Conservation (phyloP, 2,888 invertebrate species). For the Parnassius smintheus region DNA sequence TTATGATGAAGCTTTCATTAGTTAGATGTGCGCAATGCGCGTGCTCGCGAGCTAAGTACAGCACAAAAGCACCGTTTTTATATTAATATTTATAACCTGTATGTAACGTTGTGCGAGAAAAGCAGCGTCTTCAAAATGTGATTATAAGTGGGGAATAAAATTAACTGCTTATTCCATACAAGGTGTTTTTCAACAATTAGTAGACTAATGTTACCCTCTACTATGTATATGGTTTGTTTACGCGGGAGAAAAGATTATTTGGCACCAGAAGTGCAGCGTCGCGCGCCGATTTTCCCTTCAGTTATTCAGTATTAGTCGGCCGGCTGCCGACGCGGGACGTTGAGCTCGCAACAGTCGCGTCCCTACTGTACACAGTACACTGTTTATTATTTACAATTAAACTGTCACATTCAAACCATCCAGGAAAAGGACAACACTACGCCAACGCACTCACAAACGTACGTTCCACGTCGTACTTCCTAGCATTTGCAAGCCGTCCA, state of each 20-base stretch:
- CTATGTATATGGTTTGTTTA: conserved; percentile 22
- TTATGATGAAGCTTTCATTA: too few species aligned
- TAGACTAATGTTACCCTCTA: too few species aligned
- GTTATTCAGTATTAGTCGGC: conserved; percentile 51
- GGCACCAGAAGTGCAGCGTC: conserved; percentile 41
- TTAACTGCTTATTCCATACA: too few species aligned
- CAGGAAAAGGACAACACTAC: conserved; percentile 52
- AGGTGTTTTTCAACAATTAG: too few species aligned
- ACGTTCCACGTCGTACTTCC: conserved; percentile 33
- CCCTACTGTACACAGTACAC: conserved; percentile 45
- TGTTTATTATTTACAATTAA: conserved; percentile 67
- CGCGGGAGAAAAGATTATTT: conserved; percentile 39
- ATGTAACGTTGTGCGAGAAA: too few species aligned
- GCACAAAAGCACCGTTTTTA: too few species aligned
- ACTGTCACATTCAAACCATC: conserved; percentile 50
- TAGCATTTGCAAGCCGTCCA: conserved; percentile 4
- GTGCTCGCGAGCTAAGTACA: too few species aligned
- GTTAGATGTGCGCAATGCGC: too few species aligned
- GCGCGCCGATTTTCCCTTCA: conserved; percentile 43
- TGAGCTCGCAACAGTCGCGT: conserved; percentile 44
- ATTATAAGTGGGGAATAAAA: too few species aligned
- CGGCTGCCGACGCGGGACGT: conserved; percentile 62
- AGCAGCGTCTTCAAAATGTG: too few species aligned
- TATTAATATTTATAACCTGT: too few species aligned
- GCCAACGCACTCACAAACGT: conserved; percentile 60